These are phyloP conservation scores for Hydraecia micacea DNA, from an alignment of 2,888 invertebrate genomes.

Conservation along the genomic window DNA sequence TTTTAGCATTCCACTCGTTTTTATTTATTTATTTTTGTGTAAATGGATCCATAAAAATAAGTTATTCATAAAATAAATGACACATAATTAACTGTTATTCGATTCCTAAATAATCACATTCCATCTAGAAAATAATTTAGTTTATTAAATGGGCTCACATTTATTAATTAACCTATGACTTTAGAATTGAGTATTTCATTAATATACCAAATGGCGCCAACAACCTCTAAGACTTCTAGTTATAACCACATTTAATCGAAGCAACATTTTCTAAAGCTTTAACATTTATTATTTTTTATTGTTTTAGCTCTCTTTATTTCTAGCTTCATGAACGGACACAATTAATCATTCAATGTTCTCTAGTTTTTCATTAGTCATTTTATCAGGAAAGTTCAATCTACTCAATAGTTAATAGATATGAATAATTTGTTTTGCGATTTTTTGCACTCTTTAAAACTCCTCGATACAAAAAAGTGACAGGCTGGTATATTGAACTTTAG, in stretches of 20 bases:
- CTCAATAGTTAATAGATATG: slow-evolving; percentile 9
- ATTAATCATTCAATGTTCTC: slow-evolving; percentile 6
- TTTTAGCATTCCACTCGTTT: neutral
- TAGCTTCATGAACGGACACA: neutral
- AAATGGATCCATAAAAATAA: neutral
- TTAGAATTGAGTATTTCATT: slow-evolving; percentile 4
- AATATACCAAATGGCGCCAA: neutral
- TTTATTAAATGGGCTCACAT: neutral
- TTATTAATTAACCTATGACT: slow-evolving; percentile 1
- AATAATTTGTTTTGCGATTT: slow-evolving; percentile 1
- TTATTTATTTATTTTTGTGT: neutral
- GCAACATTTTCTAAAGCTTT: neutral
- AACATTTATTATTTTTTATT: neutral
- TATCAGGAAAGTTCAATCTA: slow-evolving; percentile 3
- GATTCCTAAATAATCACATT: neutral
- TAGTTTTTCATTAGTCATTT: neutral
- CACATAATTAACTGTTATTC: too few relatives aligned
- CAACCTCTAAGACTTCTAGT: neutral
- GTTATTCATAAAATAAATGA: slow-evolving; percentile 9
- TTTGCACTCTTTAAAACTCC: neutral
- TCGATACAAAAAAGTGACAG: slow-evolving; percentile 13
- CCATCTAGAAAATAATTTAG: slow-evolving; percentile 1
- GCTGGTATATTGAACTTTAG: slow-evolving; percentile 15
- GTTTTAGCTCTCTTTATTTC: neutral
- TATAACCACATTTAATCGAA: neutral